Evolutionary conservation across 2,888 invertebrate genomes (phyloP).

Genomic region (Panopea generosa): DNA sequence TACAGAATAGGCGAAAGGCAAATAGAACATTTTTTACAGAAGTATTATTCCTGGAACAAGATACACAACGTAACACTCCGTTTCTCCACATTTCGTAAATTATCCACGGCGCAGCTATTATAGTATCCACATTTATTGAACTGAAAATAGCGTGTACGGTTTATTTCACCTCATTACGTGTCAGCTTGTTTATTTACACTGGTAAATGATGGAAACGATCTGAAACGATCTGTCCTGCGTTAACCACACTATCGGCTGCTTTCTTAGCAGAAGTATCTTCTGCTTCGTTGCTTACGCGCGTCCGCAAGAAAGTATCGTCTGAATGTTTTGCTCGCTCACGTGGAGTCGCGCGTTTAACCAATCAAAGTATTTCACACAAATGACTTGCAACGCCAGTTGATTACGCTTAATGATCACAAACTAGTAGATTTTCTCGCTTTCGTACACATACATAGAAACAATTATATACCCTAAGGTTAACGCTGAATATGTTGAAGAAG

Average conservation of each 20-base stretch:
- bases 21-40: constrained; percentile 26
- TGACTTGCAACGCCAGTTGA: constrained; percentile 11
- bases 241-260: too few relatives aligned
- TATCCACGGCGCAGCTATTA: too few relatives aligned
- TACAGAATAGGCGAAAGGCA: constrained; percentile 35
- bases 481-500: background rate
- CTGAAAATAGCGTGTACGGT: constrained; percentile 13
- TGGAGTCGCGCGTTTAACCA: constrained; percentile 8
- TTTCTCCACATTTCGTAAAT: constrained; percentile 29
- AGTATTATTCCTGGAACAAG: constrained; percentile 1
- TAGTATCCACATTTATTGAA: background rate
- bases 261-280: constrained; percentile 23
- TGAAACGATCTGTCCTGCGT: background rate
- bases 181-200: constrained; percentile 33
- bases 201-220: constrained; percentile 23
- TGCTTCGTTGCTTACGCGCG: constrained; percentile 47
- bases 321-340: constrained; percentile 7
- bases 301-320: constrained; percentile 1
- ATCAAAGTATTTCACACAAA: constrained; percentile 1
- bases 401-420: constrained; percentile 9
- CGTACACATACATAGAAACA: too few relatives aligned
- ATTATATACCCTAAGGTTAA: background rate
- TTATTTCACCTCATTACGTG: constrained; percentile 10
- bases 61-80: constrained; percentile 18
- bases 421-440: too few relatives aligned